Evolutionary conservation across 2,888 invertebrate genomes (phyloP).

Genomic region (Zhuqinia jingwanae): DNA sequence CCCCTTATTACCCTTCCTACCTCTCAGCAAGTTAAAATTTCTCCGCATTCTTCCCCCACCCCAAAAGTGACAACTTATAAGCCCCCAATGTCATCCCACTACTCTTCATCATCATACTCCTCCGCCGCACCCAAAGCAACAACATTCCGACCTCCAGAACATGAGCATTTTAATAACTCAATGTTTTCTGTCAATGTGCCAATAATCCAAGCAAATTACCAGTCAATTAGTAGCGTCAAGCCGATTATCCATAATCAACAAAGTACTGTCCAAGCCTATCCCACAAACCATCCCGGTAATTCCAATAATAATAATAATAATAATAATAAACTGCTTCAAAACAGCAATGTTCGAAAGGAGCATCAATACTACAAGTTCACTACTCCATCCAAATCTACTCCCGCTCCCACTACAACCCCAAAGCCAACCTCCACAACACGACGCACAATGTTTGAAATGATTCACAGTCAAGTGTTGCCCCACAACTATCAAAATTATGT

Average conservation of each 20-base stretch:
- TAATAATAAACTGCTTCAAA: neutral
- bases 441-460: too few relatives aligned
- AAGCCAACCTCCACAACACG: too few relatives aligned
- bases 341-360: constrained; percentile 33
- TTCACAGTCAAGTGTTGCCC: too few relatives aligned
- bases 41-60: neutral
- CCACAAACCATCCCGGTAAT: neutral
- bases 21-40: constrained; percentile 22
- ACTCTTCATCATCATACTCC: too few relatives aligned
- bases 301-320: too few relatives aligned
- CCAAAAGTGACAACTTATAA: constrained; percentile 35
- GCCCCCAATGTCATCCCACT: too few relatives aligned
- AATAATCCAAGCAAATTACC: constrained; percentile 23
- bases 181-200: constrained; percentile 30
- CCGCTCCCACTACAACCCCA: too few relatives aligned
- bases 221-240: neutral
- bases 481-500: too few relatives aligned
- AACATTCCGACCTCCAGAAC: constrained; percentile 30
- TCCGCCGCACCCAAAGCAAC: constrained; percentile 26
- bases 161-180: constrained; percentile 6
- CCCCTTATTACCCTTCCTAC: constrained; percentile 1
- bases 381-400: neutral
- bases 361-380: neutral
- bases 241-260: neutral
- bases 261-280: constrained; percentile 30